Evolutionary conservation across 2,888 invertebrate genomes (phyloP).

Genomic region (Petrolisthes manimaculis): DNA sequence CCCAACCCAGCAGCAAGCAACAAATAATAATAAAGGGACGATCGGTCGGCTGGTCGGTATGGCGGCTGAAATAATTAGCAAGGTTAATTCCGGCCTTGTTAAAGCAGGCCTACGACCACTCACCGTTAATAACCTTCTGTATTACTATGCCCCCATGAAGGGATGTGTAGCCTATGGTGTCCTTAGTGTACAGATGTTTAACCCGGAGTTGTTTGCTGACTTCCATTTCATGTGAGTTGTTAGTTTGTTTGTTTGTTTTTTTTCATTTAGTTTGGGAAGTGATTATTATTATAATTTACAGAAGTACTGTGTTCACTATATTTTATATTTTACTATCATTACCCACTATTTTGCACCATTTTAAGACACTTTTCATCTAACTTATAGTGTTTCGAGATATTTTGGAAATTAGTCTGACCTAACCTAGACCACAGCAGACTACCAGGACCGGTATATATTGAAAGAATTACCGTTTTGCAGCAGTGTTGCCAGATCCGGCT

Average conservation of each 20-base stretch:
- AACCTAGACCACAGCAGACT: too few relatives aligned
- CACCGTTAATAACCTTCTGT: constrained; percentile 33
- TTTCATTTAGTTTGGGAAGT: background rate
- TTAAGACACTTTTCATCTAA: background rate
- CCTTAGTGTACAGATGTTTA: constrained; percentile 51
- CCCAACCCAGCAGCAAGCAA: too few relatives aligned
- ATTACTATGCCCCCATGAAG: constrained; percentile 46
- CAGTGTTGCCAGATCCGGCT: too few relatives aligned
- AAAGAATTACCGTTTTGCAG: too few relatives aligned
- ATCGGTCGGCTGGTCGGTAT: too few relatives aligned
- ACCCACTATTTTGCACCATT: background rate
- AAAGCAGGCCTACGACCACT: constrained; percentile 38
- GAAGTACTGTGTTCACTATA: background rate
- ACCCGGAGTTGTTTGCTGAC: constrained; percentile 47
- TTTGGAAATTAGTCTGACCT: too few relatives aligned
- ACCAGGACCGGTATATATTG: too few relatives aligned
- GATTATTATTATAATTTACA: background rate
- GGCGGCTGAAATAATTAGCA: constrained; percentile 26
- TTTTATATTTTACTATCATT: background rate
- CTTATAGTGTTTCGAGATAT: background rate
- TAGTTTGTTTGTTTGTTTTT: background rate
- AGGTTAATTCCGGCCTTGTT: constrained; percentile 22
- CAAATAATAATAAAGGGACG: too few relatives aligned
- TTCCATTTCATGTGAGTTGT: constrained; percentile 51
- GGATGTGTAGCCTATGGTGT: constrained; percentile 37